Evolutionary conservation across 2,888 invertebrate species (phyloP).

Genomic region (Drosophila demipolita): DNA sequence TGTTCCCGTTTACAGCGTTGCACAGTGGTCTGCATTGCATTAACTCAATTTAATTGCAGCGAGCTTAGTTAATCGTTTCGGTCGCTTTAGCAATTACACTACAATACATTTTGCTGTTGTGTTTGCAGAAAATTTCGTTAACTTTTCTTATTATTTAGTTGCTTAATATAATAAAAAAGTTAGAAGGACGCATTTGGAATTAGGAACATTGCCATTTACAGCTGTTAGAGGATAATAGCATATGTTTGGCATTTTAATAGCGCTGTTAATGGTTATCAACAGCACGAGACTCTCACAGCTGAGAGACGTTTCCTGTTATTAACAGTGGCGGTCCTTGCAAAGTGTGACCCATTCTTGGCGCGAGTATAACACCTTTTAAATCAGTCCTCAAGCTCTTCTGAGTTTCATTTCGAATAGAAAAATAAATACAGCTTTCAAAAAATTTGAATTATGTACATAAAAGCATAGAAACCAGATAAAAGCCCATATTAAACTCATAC

Average conservation of each 20-base stretch:
- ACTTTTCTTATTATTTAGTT: not conserved
- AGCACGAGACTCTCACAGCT: slow-evolving; percentile 20
- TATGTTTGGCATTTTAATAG: slow-evolving; percentile 18
- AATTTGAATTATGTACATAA: not conserved
- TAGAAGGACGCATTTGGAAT: slow-evolving; percentile 14
- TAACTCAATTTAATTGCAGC: slow-evolving; percentile 1
- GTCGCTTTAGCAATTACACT: not conserved
- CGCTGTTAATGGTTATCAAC: slow-evolving; percentile 36
- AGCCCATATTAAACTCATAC: not conserved
- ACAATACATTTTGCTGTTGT: not conserved
- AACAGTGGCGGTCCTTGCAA: slow-evolving; percentile 14
- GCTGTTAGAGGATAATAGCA: slow-evolving; percentile 50
- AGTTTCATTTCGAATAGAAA: not conserved
- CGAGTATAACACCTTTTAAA: slow-evolving; percentile 51
- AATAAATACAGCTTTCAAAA: not conserved
- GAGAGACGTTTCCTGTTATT: slow-evolving; percentile 2
- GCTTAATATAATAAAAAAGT: not conserved
- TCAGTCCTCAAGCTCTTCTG: not conserved
- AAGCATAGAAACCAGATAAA: not conserved
- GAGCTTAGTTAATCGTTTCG: not conserved
- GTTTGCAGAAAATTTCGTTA: not conserved
- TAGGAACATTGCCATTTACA: slow-evolving; percentile 34
- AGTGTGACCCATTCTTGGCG: slow-evolving; percentile 52
- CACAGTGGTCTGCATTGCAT: slow-evolving; percentile 35
- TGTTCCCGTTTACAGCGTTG: slow-evolving; percentile 57